Percentiles rank a stretch among this genome's conserved stretches.
Conservation (phyloP, 2,888 invertebrate species). For the Caenorhabditis japonica region DNA sequence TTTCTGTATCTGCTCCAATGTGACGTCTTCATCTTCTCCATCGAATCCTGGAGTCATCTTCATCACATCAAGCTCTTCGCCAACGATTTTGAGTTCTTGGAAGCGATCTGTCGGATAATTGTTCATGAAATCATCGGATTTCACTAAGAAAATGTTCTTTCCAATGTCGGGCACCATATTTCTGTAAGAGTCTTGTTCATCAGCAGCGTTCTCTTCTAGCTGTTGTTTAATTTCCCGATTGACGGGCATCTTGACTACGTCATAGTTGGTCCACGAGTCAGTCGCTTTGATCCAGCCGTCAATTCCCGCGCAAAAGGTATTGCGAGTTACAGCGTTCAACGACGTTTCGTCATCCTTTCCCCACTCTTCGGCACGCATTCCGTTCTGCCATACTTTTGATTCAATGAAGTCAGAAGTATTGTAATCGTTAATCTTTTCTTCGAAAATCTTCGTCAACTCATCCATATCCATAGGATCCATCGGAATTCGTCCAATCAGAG, state of each 20-base stretch:
- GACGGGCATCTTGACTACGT: conserved; percentile 35
- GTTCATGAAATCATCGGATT: conserved; percentile 24
- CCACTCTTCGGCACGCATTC: conserved; percentile 45
- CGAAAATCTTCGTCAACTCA: conserved; percentile 11
- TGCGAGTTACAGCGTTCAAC: conserved; percentile 4
- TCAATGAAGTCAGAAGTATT: conserved; percentile 7
- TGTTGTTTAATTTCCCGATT: conserved; percentile 11
- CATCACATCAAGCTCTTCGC: conserved; percentile 24
- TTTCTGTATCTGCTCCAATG: conserved; percentile 10
- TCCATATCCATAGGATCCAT: conserved; percentile 15
- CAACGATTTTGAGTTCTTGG: conserved; percentile 6
- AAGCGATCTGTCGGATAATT: conserved; percentile 11
- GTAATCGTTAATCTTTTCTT: conserved; percentile 3
- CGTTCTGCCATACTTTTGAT: conserved; percentile 32
- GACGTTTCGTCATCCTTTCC: conserved; percentile 14
- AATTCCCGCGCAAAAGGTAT: conserved; percentile 7
- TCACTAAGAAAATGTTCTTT: conserved; percentile 19
- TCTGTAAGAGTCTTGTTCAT: conserved; percentile 11
- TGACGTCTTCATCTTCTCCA: background rate
- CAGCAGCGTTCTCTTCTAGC: conserved; percentile 5
- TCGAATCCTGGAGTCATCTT: conserved; percentile 9
- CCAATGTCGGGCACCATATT: conserved; percentile 12
- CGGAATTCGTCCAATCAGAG: conserved; percentile 19
- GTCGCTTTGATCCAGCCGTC: conserved; percentile 39
- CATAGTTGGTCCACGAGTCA: conserved; percentile 35